Evolutionary conservation across 2,888 invertebrate species (phyloP), one percentile per base, ranked within the genome.

Genomic region (Buathra laborator): DNA sequence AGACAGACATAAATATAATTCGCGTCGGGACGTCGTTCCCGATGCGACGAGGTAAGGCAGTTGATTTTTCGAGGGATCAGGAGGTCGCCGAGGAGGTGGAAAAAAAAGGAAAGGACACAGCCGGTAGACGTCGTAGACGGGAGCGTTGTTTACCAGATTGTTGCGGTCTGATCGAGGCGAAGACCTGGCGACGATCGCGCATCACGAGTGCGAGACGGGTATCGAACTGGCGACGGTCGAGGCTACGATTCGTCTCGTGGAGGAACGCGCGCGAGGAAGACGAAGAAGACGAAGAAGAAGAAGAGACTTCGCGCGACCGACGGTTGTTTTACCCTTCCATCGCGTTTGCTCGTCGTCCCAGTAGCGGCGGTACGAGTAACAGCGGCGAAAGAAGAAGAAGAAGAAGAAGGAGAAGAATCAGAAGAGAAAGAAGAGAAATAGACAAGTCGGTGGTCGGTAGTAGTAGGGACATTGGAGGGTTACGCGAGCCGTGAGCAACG

Each of bases 81-180:
- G 79, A 84, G 81, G 81, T 81, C 78, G 81, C 44, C 64, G 72
- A 56, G 83, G 77, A 80, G 53, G 64, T 44, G 67, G 62, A 72
- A 78, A 83, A 84, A 83, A 81, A 80, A 29, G 59, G 53, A 79
- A 78, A 82, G 16, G 51, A 68, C 24, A 43, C 70, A 70, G 51
- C 56, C n/a, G 76, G 43, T 24, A 16, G 51, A 32, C 53, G 51
- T 19, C 62, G 48, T 66, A 29, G 59, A 32, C 76, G 80, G 7
- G 84, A 72, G 46, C 78, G 75, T 83, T 76, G 32, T 44, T 81
- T 59, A 32, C 51, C 79, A 80, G 56, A 84, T 80, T 72, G 81
- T 81, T 79, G 77, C 79, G 83, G 86, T 83, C 86, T 86, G 78
- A 78, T 81, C 51, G 87, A 77, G 75, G 70, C 81, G 62, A 83